phyloP scores from a whole-genome alignment of 2,797 vertebrate species.

The Enteromius argenteus region DNA sequence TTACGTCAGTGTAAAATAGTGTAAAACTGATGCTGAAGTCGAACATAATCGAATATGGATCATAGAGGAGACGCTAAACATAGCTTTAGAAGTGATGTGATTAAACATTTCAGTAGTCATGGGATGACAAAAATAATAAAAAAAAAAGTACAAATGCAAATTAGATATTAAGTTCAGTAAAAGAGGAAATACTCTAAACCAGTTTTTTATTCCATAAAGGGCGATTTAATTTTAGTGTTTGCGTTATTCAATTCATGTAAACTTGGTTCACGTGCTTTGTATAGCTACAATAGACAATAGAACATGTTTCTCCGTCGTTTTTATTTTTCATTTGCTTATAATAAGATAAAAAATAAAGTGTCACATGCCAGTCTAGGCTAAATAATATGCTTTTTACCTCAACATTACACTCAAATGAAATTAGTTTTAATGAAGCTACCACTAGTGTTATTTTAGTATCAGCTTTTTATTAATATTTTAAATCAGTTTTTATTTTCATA shows the following conservation, averaged over 20 bases:
- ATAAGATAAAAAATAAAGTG: not conserved
- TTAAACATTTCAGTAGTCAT: not conserved
- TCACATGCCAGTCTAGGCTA: no score
- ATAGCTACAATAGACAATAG: not conserved
- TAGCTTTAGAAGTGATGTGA: not conserved
- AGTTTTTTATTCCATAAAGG: not conserved
- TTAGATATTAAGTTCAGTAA: not conserved
- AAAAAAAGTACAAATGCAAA: not conserved
- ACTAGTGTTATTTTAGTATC: not conserved
- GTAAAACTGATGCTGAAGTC: constrained; percentile 42
- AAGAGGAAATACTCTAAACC: not conserved
- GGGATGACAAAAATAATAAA: not conserved
- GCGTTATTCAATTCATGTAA: not conserved
- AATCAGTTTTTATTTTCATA: no score
- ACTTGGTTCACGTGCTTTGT: not conserved
- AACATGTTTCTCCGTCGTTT: not conserved
- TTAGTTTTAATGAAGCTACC: not conserved
- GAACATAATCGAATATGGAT: not conserved
- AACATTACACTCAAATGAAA: not conserved
- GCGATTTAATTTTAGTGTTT: not conserved
- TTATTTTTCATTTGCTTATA: not conserved
- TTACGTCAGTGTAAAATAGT: constrained; percentile 62
- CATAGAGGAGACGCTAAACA: not conserved
- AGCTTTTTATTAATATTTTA: no score
- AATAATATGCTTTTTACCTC: no score